A percentile compares a stretch with the other conserved stretches of the same genome.
phyloP scores from a whole-genome alignment of 2,888 invertebrate species.

The Meandrusa payeni region DNA sequence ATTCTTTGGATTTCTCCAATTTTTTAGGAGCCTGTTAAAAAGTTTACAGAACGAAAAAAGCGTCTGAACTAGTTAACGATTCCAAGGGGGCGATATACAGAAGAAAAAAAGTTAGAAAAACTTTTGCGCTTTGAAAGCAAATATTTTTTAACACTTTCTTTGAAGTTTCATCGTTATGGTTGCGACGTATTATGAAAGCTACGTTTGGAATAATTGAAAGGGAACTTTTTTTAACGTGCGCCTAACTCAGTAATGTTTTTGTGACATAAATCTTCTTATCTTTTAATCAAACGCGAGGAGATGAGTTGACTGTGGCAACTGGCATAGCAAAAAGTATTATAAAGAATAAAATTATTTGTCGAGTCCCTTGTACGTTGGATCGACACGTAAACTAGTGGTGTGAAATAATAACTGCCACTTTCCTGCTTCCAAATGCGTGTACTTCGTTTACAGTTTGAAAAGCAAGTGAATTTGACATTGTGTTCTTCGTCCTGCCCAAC shows the following conservation, averaged over 20 bases:
- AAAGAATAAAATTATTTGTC: too few relatives aligned
- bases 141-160: constrained; percentile 24
- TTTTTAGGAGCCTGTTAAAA: constrained; percentile 21
- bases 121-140: constrained; percentile 21
- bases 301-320: too few relatives aligned
- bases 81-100: constrained; percentile 17
- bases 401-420: too few relatives aligned
- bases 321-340: too few relatives aligned
- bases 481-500: too few relatives aligned
- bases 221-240: constrained; percentile 3
- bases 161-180: constrained; percentile 21
- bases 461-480: too few relatives aligned
- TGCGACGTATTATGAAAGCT: constrained; percentile 11
- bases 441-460: too few relatives aligned
- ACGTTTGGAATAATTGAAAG: constrained; percentile 5
- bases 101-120: constrained; percentile 20
- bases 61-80: constrained; percentile 18
- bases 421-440: too few relatives aligned
- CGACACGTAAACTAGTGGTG: too few relatives aligned
- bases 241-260: constrained; percentile 1
- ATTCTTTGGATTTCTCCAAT: constrained; percentile 1
- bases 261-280: too few relatives aligned
- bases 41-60: constrained; percentile 17
- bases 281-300: too few relatives aligned
- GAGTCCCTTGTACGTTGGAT: too few relatives aligned